A percentile compares a stretch with the other conserved stretches of the same genome.
Conservation (phyloP, 2,797 vertebrate genomes). For the Falco cherrug region DNA sequence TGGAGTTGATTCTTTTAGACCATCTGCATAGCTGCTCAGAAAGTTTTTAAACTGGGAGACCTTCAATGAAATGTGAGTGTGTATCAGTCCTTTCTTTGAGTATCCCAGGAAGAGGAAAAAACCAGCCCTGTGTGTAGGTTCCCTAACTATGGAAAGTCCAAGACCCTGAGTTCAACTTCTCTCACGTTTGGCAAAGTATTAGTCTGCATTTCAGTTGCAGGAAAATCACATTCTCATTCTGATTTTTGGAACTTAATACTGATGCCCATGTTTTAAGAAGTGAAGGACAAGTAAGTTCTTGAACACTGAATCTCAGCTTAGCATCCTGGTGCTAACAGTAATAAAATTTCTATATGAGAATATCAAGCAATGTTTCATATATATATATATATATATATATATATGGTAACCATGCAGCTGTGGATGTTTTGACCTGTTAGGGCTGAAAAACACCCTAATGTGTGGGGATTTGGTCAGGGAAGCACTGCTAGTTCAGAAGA, state of each 20-base stretch:
- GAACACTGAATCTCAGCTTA: neutral
- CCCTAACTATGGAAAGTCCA: neutral
- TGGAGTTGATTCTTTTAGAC: neutral
- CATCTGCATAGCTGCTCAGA: neutral
- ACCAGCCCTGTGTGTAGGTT: neutral
- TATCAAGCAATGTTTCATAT: neutral
- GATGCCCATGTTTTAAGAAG: neutral
- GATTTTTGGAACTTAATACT: neutral
- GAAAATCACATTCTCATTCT: neutral
- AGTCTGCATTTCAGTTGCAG: neutral
- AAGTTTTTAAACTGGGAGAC: neutral
- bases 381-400: too few species aligned
- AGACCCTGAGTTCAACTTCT: neutral
- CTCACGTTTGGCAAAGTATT: neutral
- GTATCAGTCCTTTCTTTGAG: neutral
- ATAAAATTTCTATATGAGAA: neutral
- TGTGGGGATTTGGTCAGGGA: rapidly evolving
- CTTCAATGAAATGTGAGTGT: neutral
- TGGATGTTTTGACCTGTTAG: neutral
- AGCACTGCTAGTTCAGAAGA: neutral
- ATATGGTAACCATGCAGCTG: neutral
- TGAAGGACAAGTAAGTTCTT: neutral
- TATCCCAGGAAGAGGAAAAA: neutral
- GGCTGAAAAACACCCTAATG: neutral
- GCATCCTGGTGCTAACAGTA: neutral